phyloP scores from a whole-genome alignment of 2,113 vertebrate genomes.

The Proteles cristata region DNA sequence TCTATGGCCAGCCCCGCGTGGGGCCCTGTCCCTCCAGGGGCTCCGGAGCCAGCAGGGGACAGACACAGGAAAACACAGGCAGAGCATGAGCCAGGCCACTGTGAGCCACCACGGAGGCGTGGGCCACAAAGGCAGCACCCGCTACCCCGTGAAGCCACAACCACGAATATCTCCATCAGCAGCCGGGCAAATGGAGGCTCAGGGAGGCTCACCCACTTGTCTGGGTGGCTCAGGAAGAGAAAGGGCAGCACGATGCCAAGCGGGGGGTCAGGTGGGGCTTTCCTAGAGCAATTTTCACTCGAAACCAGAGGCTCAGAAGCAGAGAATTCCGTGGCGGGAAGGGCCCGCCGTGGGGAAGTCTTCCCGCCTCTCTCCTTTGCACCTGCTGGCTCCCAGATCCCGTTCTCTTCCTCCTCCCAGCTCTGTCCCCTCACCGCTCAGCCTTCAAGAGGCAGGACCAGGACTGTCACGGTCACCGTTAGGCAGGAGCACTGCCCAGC shows the following conservation, averaged over 20 bases:
- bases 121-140: rapidly evolving
- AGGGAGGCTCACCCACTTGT: not conserved
- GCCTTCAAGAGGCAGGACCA: not conserved
- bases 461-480: rapidly evolving
- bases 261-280: not conserved
- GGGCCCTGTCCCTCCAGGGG: not conserved
- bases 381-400: not conserved
- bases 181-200: rapidly evolving
- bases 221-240: not conserved
- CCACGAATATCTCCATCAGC: rapidly evolving
- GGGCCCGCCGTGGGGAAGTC: not conserved
- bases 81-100: rapidly evolving
- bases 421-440: not conserved
- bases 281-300: not conserved
- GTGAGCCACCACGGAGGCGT: rapidly evolving
- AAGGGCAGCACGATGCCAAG: rapidly evolving
- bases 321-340: not conserved
- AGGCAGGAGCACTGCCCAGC: not conserved
- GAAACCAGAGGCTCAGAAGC: not conserved
- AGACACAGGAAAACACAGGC: not conserved
- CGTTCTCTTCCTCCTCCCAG: not conserved
- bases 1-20: not conserved
- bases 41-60: not conserved
- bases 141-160: rapidly evolving
- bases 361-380: not conserved